Evolutionary conservation across 2,888 invertebrate species (phyloP), one percentile per base, ranked within the genome.

Genomic region (Muschampia plurimacula): DNA sequence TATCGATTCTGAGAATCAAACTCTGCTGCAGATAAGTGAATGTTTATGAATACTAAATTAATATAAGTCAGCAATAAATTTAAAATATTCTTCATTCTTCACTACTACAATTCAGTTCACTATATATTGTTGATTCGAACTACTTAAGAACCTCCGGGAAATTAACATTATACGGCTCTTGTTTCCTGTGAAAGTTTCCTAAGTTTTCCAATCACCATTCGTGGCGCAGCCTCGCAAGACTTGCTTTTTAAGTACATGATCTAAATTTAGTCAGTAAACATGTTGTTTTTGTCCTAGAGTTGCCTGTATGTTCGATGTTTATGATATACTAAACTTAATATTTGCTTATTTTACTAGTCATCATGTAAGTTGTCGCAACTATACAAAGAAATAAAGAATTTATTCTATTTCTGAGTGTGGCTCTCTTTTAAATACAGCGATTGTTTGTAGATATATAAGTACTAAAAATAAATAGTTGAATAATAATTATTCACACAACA

Each of bases 131-230:
- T 22, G 22, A 22, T 22, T 22, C 32, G 6, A 65, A 65, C 49
- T 41, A 62, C 41, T 7, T 62, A 62, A 41, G 62, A 15, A 28
- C 41, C 41, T 22, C 5, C 15, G 15, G 41, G 9, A 13, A 44
- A 41, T 41, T 41, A 41, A 8, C 8, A n/a, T 49, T n/a, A 66
- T 49, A 66, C 60, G 9, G 60, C 65, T 59, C 65, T 64, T 44
- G 36, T 67, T 72, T 72, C 66, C 72, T 55, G 72, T 52, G 72
- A 72, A 72, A 72, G 49, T 72, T 72, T 72, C 66, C 72, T 32
- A 60, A 72, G 60, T 60, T 60, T 71, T 71, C 71, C 66, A 71
- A 71, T 66, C 71, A 71, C 71, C 60, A 52, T 52, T 52, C 49
- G 39, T 13, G 22, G 49, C 15, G 57, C 60, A 57, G 44, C 5